Evolutionary conservation across 2,113 vertebrate species (phyloP).

Genomic region (Amazona vittata): DNA sequence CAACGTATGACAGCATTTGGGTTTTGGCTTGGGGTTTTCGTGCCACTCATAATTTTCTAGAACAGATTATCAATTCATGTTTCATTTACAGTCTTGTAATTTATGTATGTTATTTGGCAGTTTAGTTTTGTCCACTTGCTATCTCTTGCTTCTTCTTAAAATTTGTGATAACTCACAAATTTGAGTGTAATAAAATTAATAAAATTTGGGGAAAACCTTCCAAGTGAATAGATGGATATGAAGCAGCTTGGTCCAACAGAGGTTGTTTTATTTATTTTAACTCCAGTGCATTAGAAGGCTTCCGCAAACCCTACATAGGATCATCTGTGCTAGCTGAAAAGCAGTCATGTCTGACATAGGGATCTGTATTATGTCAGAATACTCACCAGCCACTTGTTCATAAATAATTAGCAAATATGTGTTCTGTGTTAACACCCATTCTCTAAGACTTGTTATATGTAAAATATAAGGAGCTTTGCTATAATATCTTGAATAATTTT

Average conservation of each 20-base stretch:
- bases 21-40: background rate
- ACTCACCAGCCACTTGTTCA: background rate
- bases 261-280: constrained; percentile 25
- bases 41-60: background rate
- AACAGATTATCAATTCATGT: background rate
- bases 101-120: constrained; percentile 18
- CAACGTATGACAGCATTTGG: background rate
- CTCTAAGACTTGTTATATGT: background rate
- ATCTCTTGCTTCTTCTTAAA: background rate
- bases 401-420: background rate
- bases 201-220: background rate
- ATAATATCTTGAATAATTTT: background rate
- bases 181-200: background rate
- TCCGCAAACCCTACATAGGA: background rate
- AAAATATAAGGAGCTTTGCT: background rate
- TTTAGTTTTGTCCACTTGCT: background rate
- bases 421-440: background rate
- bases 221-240: background rate
- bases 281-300: background rate
- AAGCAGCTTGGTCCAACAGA: background rate
- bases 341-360: background rate
- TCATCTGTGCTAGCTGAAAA: background rate
- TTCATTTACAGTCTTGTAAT: background rate
- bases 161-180: background rate
- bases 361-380: background rate